Conservation (phyloP, 2,888 invertebrate genomes). For the Dryadula phaetusa region DNA sequence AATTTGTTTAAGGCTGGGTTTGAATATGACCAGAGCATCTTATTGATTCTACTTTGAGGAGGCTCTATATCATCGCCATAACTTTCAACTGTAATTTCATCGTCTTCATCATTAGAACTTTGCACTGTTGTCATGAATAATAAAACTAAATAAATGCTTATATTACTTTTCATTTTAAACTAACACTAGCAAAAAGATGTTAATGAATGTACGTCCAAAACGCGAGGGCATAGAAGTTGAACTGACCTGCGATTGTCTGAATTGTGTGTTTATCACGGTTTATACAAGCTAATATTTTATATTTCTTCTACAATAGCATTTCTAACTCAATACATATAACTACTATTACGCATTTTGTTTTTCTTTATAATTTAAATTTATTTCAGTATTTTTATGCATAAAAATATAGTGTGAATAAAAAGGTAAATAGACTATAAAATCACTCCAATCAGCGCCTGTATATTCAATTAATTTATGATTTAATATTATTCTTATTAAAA, state of each 20-base stretch:
- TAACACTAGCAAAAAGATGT: background rate
- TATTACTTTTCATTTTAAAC: slow-evolving; percentile 1
- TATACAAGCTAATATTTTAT: background rate
- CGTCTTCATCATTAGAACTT: slow-evolving; percentile 48
- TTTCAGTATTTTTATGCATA: no score
- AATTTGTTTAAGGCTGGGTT: slow-evolving; percentile 51
- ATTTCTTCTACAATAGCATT: no score
- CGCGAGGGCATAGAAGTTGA: slow-evolving; percentile 10
- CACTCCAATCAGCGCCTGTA: no score
- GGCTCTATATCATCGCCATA: slow-evolving; percentile 32
- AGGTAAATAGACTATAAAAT: no score
- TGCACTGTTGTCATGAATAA: slow-evolving; percentile 9
- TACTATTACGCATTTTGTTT: no score
- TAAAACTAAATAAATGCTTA: slow-evolving; percentile 9
- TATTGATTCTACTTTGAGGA: slow-evolving; percentile 46
- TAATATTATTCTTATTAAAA: no score
- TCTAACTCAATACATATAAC: no score
- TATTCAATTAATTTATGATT: no score
- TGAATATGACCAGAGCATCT: slow-evolving; percentile 30
- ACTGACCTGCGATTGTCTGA: background rate
- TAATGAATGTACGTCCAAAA: slow-evolving; percentile 12
- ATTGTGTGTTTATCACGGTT: background rate
- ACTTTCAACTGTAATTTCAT: slow-evolving; percentile 48
- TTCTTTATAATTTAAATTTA: no score
- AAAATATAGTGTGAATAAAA: no score